A percentile compares a stretch with the other conserved stretches of the same genome.
Evolutionary conservation across 23 tunicate genomes (phyloP).

Genomic region (Styela plicata): DNA sequence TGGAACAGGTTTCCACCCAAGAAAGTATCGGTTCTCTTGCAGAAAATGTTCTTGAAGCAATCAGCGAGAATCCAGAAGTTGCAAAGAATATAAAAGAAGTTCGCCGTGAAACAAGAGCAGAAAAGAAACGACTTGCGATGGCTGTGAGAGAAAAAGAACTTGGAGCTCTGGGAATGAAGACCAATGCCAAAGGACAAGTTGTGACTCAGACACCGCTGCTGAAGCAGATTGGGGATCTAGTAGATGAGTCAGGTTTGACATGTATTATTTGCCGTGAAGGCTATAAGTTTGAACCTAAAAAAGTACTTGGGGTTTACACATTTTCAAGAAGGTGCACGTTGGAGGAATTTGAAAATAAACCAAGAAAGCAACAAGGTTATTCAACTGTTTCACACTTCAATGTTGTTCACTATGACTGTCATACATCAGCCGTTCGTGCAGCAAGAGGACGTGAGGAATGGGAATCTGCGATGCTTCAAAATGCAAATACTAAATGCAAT

Average conservation of each 20-base stretch:
- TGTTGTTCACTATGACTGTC: constrained; percentile 95
- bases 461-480: constrained; percentile 96
- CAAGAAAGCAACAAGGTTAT: constrained; percentile 86
- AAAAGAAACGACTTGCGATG: constrained; percentile 88
- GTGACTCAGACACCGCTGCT: constrained; percentile 64
- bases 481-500: constrained; percentile 90
- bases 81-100: constrained; percentile 63
- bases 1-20: constrained; percentile 93
- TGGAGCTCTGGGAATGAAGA: constrained; percentile 84
- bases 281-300: constrained; percentile 96
- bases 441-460: constrained; percentile 95
- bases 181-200: constrained; percentile 91
- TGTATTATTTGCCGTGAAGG: constrained; percentile 98
- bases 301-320: constrained; percentile 85
- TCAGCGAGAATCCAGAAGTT: constrained; percentile 73
- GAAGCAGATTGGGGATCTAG: constrained; percentile 73
- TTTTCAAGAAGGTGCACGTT: constrained; percentile 73
- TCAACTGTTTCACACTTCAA: constrained; percentile 94
- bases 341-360: constrained; percentile 79
- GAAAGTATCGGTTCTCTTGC: constrained; percentile 78
- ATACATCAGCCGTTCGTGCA: constrained; percentile 84
- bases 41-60: constrained; percentile 84
- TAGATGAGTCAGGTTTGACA: constrained; percentile 86
- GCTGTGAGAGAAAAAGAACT: constrained; percentile 82
- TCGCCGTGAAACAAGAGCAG: constrained; percentile 69